These are phyloP conservation scores for Rapana venosa DNA, from an alignment of 2,888 invertebrate species.

Conservation along the genomic window DNA sequence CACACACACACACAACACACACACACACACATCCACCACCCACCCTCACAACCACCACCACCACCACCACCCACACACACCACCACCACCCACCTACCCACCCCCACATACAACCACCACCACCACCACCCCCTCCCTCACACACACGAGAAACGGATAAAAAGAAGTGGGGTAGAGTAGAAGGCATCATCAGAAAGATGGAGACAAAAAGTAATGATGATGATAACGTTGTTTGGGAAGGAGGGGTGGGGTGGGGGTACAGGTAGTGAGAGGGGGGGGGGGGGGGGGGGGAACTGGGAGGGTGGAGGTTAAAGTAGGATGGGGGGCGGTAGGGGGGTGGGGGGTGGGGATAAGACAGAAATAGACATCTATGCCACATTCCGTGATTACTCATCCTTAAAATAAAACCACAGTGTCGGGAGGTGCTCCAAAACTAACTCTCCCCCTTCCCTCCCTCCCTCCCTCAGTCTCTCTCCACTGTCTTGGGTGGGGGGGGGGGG, in stretches of 20 bases:
- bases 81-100: no score
- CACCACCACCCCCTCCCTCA: no score
- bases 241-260: neutral
- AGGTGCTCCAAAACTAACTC: no score
- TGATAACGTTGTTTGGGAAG: neutral
- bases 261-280: neutral
- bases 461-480: no score
- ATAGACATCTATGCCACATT: constrained; percentile 25
- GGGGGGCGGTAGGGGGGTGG: neutral
- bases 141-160: neutral
- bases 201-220: neutral
- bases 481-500: no score
- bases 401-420: constrained; percentile 8
- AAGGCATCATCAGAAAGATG: neutral
- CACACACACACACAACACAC: no score
- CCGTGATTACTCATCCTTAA: constrained; percentile 35
- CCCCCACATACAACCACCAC: no score
- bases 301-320: neutral
- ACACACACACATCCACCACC: no score
- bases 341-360: constrained; percentile 6
- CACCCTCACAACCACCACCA: no score
- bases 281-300: neutral
- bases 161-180: neutral
- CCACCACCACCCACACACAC: no score
- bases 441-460: no score